phyloP scores from a whole-genome alignment of 2,888 invertebrate genomes.

The Lamellibrachia satsuma region DNA sequence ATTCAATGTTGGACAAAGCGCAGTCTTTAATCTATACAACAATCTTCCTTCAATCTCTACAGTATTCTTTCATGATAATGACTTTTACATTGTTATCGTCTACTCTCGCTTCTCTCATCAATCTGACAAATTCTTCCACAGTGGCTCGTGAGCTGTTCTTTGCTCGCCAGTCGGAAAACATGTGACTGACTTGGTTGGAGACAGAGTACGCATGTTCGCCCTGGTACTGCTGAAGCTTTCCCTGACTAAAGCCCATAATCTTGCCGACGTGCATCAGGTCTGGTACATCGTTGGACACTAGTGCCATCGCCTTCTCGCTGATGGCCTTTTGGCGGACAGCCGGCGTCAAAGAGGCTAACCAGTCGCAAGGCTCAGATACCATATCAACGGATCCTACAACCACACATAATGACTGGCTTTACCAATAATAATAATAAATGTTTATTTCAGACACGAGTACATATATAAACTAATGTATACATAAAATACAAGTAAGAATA shows the following conservation, averaged over 20 bases:
- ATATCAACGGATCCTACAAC: background rate
- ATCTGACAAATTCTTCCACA: background rate
- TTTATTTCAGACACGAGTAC: too few species aligned
- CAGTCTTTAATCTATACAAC: background rate
- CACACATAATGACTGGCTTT: background rate
- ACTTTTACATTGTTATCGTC: background rate
- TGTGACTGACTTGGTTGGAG: background rate
- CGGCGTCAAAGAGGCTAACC: background rate
- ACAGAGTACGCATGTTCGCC: background rate
- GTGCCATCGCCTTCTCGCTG: background rate
- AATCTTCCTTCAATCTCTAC: background rate
- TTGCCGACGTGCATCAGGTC: background rate
- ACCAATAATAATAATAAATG: too few species aligned
- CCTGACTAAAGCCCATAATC: background rate
- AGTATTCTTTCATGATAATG: background rate
- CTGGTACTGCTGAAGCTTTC: background rate
- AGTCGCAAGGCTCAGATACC: background rate
- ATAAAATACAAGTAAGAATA: too few species aligned
- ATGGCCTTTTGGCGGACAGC: background rate
- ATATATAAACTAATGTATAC: too few species aligned
- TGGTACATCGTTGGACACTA: background rate
- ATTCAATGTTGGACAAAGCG: background rate
- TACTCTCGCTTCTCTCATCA: background rate
- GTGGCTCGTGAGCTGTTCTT: background rate
- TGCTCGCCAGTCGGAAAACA: background rate